Evolutionary conservation across 2,113 vertebrate genomes (phyloP).

Genomic region (Myiozetetes cayanensis): DNA sequence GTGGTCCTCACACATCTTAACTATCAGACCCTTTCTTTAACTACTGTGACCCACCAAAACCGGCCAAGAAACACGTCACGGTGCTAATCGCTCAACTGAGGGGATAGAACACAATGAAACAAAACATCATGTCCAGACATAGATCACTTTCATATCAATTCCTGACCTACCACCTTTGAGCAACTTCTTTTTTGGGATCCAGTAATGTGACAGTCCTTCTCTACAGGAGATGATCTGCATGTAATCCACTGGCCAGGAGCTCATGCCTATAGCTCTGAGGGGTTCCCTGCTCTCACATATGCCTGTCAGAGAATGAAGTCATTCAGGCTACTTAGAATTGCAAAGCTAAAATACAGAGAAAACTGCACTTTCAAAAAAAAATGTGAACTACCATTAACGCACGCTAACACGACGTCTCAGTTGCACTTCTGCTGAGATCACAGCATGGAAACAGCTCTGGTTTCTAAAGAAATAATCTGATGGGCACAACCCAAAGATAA

Average conservation of each 20-base stretch:
- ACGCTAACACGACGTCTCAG: not conserved
- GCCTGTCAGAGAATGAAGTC: not conserved
- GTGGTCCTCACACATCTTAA: accelerated
- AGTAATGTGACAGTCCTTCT: not conserved
- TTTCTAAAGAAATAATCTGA: slow-evolving; percentile 40
- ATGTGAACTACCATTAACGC: not conserved
- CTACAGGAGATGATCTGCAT: not conserved
- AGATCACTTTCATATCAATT: not conserved
- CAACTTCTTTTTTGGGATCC: not conserved
- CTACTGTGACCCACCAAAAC: not conserved
- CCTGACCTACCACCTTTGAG: not conserved
- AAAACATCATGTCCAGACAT: not conserved
- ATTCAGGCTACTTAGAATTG: not conserved
- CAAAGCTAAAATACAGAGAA: not conserved
- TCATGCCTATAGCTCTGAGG: not conserved
- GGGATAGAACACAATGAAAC: not conserved
- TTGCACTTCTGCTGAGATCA: not conserved
- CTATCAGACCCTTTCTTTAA: not conserved
- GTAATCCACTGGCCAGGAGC: not conserved
- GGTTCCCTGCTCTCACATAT: not conserved
- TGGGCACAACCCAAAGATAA: not conserved
- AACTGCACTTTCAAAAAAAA: not conserved
- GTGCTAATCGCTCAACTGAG: not conserved
- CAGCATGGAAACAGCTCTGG: not conserved
- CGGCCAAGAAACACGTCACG: not conserved